Percentiles rank a stretch among this genome's conserved stretches.
These are phyloP conservation scores for Pipistrellus pygmaeus DNA, from an alignment of 2,797 vertebrate species.

Conservation along the genomic window DNA sequence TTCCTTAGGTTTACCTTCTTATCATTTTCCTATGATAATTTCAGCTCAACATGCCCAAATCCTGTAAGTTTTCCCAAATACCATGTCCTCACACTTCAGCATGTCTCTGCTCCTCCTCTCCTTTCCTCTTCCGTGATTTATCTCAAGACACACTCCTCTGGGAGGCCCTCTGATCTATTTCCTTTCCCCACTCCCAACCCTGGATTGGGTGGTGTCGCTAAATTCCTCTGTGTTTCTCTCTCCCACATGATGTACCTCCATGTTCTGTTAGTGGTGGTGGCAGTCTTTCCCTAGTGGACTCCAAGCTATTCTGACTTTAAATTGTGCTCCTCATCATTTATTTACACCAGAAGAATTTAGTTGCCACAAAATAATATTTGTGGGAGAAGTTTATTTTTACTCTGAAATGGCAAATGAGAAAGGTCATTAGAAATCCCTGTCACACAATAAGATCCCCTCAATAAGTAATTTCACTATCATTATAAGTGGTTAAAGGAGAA, in stretches of 20 bases:
- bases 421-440: background rate
- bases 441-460: background rate
- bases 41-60: background rate
- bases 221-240: background rate
- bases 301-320: background rate
- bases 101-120: background rate
- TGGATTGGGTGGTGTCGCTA: background rate
- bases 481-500: background rate
- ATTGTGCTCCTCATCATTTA: background rate
- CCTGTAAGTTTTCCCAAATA: background rate
- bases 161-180: background rate
- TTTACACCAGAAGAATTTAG: background rate
- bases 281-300: background rate
- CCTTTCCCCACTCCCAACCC: background rate
- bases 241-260: background rate
- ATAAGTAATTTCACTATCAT: background rate
- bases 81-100: background rate
- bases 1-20: background rate
- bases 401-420: slow-evolving; percentile 37
- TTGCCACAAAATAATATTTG: background rate
- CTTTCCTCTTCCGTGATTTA: background rate
- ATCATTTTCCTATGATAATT: background rate
- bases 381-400: background rate
- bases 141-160: background rate
- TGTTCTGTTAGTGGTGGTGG: background rate